Evolutionary conservation across 2,888 invertebrate species (phyloP), one percentile per base, ranked within the genome.

Genomic region (Ellobium chinense): DNA sequence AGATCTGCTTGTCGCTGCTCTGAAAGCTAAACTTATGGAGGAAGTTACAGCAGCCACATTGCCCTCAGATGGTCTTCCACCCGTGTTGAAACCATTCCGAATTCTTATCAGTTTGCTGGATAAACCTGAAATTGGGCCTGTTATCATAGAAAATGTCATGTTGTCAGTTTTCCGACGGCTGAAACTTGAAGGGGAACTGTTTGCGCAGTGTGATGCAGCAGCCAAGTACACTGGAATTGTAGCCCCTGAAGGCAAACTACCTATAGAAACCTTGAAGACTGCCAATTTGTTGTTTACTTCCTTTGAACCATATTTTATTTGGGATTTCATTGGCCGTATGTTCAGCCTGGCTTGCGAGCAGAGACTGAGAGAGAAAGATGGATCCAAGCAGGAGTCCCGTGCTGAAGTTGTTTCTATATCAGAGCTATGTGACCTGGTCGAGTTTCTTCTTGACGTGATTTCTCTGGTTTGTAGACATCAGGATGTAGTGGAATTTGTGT

Each of bases 211-310:
- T 21, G 62, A 78, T n/a, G 63, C 39, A 21, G 68, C 46, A 14
- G 68, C 14, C n/a, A 73, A 72, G 14, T 24, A 60, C n/a, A 46
- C 27, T 12, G 56, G 54, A 7, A 2, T 36, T 3, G 46, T 70
- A 7, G 31, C 68, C 0, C 72, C 80, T 5, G 75, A 75, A 34
- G 36, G 36, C 54, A 46, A 31, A 18, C 73, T 80, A 18, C 69
- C 80, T 1, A 7, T 75, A 56, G 97, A 97, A 91, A 94, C 97
- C 60, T 94, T 96, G 21, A 97, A 97, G 93, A 96, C 96, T 29
- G 96, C 97, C 0, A 97, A 97, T 93, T 94, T 97, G 83, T 93
- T 97, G 36, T 96, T 97, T 91, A 96, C 96, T 77, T 96, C 96
- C 0, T 94, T 97, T 83, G 97, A 97, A 90, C 95, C 96, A n/a